Percentiles rank a stretch among this genome's conserved stretches.
These are phyloP conservation scores for Periophthalmus modestus DNA, from an alignment of 2,113 vertebrate genomes.

Conservation along the genomic window DNA sequence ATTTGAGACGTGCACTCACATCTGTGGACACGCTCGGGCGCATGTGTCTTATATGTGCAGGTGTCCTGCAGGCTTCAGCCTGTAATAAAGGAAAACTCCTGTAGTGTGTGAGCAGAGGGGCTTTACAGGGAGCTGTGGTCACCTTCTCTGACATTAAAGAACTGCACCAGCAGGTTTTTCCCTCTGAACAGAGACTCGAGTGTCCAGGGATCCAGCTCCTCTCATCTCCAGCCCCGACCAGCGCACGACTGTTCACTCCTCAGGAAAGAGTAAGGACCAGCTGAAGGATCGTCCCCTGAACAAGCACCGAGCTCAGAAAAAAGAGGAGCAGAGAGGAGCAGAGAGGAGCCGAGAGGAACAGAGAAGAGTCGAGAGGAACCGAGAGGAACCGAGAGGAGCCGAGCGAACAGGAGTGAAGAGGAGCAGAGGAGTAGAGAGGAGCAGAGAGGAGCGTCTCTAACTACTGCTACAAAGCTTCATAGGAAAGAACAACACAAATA, in stretches of 20 bases:
- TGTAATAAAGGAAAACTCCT: slow-evolving; percentile 56
- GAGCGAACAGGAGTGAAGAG: too few species aligned
- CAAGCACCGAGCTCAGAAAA: background rate
- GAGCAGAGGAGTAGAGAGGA: too few species aligned
- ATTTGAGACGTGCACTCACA: slow-evolving; percentile 50
- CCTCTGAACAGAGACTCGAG: background rate
- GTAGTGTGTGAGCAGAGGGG: slow-evolving; percentile 47
- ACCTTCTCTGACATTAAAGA: slow-evolving; percentile 14
- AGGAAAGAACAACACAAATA: background rate
- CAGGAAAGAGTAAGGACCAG: background rate
- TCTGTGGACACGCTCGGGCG: slow-evolving; percentile 1
- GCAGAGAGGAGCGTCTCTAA: background rate
- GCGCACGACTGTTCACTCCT: background rate
- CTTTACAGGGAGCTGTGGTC: slow-evolving; percentile 29
- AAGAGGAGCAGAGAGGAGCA: too few species aligned
- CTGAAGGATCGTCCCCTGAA: background rate
- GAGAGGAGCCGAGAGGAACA: too few species aligned
- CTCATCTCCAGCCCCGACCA: background rate
- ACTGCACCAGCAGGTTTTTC: background rate
- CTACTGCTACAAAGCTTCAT: background rate
- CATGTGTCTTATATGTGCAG: background rate
- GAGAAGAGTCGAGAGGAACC: background rate
- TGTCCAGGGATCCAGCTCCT: background rate
- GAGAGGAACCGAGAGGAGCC: too few species aligned
- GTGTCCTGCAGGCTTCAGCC: slow-evolving; percentile 33